These are phyloP conservation scores for Sarotherodon lohbergeri DNA, from an alignment of 2,113 vertebrate species.

Conservation along the genomic window DNA sequence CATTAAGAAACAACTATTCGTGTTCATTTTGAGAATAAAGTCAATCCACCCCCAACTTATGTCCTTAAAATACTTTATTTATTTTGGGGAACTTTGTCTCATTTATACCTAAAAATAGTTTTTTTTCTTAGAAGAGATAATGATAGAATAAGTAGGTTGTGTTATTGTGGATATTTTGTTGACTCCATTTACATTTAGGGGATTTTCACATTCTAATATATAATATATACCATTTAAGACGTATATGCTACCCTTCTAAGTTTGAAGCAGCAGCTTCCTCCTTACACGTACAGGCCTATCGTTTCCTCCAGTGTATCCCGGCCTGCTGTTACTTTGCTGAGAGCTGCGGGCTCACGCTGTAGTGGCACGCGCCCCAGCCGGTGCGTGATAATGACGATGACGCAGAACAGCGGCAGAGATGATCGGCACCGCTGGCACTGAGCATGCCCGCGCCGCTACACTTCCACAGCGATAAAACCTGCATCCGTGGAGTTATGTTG, in stretches of 20 bases:
- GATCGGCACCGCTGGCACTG: constrained; percentile 20
- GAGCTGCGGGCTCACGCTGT: background rate
- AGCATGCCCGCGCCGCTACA: background rate
- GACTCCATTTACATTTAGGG: too few species aligned
- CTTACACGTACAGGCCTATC: background rate
- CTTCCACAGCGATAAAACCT: background rate
- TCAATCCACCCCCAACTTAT: background rate
- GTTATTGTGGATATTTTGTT: background rate
- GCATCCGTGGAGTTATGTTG: background rate
- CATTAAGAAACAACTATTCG: background rate
- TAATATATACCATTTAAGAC: too few species aligned
- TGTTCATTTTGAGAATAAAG: background rate
- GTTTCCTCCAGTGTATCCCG: background rate
- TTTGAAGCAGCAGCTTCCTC: background rate
- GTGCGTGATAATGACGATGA: constrained; percentile 23
- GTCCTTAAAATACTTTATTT: background rate
- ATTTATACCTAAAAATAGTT: background rate
- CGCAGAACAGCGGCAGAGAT: constrained; percentile 28
- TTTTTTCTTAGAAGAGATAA: background rate
- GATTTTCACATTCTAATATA: too few species aligned
- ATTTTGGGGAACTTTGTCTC: background rate
- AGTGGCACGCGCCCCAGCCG: background rate
- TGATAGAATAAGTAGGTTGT: background rate
- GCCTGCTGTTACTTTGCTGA: background rate
- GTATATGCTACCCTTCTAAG: background rate